Conservation (phyloP, 2,888 invertebrate genomes). For the Podotricha telesiphe region DNA sequence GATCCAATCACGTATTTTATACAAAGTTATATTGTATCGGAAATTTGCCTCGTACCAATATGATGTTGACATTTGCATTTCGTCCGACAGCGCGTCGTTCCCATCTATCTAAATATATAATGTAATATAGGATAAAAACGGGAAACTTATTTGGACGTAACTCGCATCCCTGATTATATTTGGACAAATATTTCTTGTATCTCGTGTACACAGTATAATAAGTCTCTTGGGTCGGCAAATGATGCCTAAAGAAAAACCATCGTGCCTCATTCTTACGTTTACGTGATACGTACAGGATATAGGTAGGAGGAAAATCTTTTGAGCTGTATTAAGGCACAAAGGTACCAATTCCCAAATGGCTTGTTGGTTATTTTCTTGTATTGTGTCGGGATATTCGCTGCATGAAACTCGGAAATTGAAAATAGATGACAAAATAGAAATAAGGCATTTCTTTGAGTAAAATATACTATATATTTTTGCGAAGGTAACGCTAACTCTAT, state of each 20-base stretch:
- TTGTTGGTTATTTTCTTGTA: constrained; percentile 69
- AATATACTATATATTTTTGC: neutral
- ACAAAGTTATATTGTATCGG: constrained; percentile 36
- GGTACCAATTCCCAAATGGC: constrained; percentile 71
- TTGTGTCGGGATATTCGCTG: constrained; percentile 60
- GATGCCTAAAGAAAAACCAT: constrained; percentile 78
- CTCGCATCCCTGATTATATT: constrained; percentile 80
- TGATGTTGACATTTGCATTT: constrained; percentile 75
- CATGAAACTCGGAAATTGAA: constrained; percentile 68
- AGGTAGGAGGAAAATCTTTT: constrained; percentile 75
- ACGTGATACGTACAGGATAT: constrained; percentile 73
- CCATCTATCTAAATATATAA: constrained; percentile 51
- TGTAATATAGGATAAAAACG: constrained; percentile 71
- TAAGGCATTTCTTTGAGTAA: constrained; percentile 21
- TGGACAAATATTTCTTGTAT: constrained; percentile 77
- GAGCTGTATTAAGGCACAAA: constrained; percentile 76
- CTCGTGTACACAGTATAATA: constrained; percentile 80
- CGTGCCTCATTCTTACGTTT: constrained; percentile 65
- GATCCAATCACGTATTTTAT: constrained; percentile 43
- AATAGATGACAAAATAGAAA: constrained; percentile 57
- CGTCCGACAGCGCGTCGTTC: constrained; percentile 55
- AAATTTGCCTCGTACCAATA: constrained; percentile 64
- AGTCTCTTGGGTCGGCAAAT: constrained; percentile 79
- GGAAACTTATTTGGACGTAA: constrained; percentile 73
- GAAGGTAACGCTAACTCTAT: neutral